Evolutionary conservation across 2,888 invertebrate genomes (phyloP).

Genomic region (Ptychoptera albimana): DNA sequence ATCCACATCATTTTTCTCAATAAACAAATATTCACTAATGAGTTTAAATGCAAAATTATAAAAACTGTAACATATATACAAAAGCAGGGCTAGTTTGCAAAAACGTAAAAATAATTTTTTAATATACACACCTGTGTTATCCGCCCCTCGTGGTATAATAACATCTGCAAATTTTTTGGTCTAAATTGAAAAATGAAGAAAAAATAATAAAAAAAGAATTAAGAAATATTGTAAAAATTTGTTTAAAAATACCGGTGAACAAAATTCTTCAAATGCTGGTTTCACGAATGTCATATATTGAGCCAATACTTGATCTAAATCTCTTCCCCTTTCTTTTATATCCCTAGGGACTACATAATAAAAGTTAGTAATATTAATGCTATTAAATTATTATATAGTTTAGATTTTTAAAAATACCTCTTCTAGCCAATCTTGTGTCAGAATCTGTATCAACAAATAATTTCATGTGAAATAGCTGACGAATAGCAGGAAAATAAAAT

Average conservation of each 20-base stretch:
- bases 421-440: conserved; percentile 85
- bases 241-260: conserved; percentile 61
- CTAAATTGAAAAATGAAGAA: conserved; percentile 37
- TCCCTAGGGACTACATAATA: conserved; percentile 72
- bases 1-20: neutral
- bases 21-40: neutral
- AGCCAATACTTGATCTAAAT: conserved; percentile 83
- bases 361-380: conserved; percentile 2
- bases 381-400: neutral
- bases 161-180: conserved; percentile 99
- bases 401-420: conserved; percentile 47
- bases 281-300: conserved; percentile 98
- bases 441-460: conserved; percentile 98
- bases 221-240: conserved; percentile 1
- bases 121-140: conserved; percentile 70
- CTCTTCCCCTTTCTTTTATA: conserved; percentile 85
- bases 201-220: conserved; percentile 1
- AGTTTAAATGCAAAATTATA: neutral
- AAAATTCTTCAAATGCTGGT: conserved; percentile 99
- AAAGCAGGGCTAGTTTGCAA: conserved; percentile 7
- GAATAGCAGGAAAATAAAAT: conserved; percentile 90
- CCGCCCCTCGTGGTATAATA: conserved; percentile 96
- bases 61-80: conserved; percentile 12
- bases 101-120: conserved; percentile 4
- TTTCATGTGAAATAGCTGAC: conserved; percentile 96